These are phyloP conservation scores for Meteorus cinctellus DNA, from an alignment of 2,888 invertebrate species.

Conservation along the genomic window DNA sequence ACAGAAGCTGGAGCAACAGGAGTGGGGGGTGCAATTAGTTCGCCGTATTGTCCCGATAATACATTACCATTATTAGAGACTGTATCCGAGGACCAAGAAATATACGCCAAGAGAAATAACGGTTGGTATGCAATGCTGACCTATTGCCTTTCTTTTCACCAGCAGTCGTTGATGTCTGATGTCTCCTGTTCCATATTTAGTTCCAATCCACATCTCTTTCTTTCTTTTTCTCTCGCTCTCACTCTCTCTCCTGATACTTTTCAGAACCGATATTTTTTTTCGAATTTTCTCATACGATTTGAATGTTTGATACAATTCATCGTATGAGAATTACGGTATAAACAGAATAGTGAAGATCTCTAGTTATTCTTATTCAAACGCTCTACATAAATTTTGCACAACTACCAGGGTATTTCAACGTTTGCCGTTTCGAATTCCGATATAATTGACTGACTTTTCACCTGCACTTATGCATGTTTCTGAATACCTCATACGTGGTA, in stretches of 20 bases:
- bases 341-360: too few relatives aligned
- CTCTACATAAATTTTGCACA: too few relatives aligned
- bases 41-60: constrained; percentile 77
- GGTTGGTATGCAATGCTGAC: constrained; percentile 60
- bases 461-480: not conserved
- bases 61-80: constrained; percentile 79
- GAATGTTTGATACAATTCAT: too few relatives aligned
- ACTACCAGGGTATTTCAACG: too few relatives aligned
- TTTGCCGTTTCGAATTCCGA: not conserved
- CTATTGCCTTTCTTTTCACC: not conserved
- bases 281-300: too few relatives aligned
- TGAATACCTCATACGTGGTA: not conserved
- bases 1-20: constrained; percentile 74
- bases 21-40: constrained; percentile 76
- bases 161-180: not conserved
- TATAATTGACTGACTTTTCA: not conserved
- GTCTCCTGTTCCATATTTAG: constrained; percentile 18
- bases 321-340: too few relatives aligned
- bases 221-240: too few relatives aligned
- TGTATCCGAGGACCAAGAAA: constrained; percentile 81
- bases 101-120: constrained; percentile 70
- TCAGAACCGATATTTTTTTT: too few relatives aligned
- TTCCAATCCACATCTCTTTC: not conserved
- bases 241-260: too few relatives aligned
- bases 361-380: too few relatives aligned